Evolutionary conservation across 2,797 vertebrate species (phyloP).

Genomic region (Molossus molossus): DNA sequence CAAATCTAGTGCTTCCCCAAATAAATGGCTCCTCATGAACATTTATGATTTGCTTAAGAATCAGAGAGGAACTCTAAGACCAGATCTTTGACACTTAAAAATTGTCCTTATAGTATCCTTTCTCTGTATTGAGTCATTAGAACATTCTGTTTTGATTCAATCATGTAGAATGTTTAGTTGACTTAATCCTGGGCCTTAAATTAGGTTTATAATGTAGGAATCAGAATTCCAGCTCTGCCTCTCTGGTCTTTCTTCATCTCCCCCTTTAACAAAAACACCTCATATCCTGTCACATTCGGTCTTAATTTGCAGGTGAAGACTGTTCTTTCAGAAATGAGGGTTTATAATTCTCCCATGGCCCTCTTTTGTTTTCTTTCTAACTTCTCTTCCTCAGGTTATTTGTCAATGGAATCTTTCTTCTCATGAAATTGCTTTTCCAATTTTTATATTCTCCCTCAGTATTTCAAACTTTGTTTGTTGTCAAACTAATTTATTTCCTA

Average conservation of each 20-base stretch:
- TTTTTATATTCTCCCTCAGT: neutral
- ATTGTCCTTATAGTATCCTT: neutral
- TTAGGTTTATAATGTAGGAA: neutral
- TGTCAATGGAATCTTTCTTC: neutral
- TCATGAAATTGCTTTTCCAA: neutral
- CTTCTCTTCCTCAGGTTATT: neutral
- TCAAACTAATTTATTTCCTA: neutral
- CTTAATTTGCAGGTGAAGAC: neutral
- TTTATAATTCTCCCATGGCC: neutral
- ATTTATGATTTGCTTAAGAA: constrained; percentile 44
- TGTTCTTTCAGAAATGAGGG: neutral
- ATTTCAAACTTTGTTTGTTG: neutral
- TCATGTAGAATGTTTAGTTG: constrained; percentile 1
- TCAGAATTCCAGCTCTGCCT: neutral
- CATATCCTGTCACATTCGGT: neutral
- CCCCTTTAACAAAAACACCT: neutral
- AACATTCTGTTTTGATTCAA: neutral
- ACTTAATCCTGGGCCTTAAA: neutral
- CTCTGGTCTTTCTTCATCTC: neutral
- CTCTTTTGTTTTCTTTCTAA: neutral
- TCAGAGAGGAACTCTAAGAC: neutral
- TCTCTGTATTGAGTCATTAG: neutral
- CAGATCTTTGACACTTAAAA: neutral
- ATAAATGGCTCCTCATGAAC: neutral
- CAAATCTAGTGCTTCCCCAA: neutral